Base-by-base conservation (phyloP, 2,113 vertebrate genomes). In the Urocitellus parryii region DNA sequence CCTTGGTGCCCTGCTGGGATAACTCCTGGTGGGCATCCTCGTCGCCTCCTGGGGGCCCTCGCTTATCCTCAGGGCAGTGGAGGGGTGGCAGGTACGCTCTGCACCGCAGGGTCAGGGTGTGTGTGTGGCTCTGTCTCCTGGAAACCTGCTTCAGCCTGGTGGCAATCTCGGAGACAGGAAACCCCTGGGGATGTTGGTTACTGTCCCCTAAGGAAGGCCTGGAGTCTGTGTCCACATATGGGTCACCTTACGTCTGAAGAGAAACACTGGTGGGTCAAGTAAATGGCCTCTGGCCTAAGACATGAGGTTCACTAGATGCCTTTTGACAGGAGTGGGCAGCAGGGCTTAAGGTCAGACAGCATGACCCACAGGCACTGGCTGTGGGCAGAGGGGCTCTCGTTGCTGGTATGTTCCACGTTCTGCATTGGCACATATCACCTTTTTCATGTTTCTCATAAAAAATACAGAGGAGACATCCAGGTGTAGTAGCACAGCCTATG, bases 351-450 rank as follows among this genome's bases (percentile, higher is more conserved):
- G 20, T 42, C 4, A 11, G 72, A 8, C 22, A 4, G 8, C 39
- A 16, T 16, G 12, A 48, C 12, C 13, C 37, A 24, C 10, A 16
- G 39, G 5, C 5, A 3, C 72, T 32, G 22, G 2, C 37, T 29
- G 17, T 20, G 16, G 25, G 22, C 37, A 48, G 32, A 22, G 24
- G 56, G 39, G 8, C 4, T 0, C 48, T 29, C 27, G 7, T 82
- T 17, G 48, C 10, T 61, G 0, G 34, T 61, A 4, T 39, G 37
- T 2, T 29, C 78, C 51, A 61, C 4, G 5, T 7, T 42, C 39
- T 77, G 4, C 29, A 1, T 8, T 5, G 14, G 24, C 45, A 5
- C 3, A 1, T 5, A 5, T 8, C 8, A 2, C 29, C 61, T 72
- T 78, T 74, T 17, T 73, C 16, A 90, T 10, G 22, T n/a, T 67